Evolutionary conservation across 2,888 invertebrate species (phyloP).

Genomic region (Zaprionus obscuricornis): DNA sequence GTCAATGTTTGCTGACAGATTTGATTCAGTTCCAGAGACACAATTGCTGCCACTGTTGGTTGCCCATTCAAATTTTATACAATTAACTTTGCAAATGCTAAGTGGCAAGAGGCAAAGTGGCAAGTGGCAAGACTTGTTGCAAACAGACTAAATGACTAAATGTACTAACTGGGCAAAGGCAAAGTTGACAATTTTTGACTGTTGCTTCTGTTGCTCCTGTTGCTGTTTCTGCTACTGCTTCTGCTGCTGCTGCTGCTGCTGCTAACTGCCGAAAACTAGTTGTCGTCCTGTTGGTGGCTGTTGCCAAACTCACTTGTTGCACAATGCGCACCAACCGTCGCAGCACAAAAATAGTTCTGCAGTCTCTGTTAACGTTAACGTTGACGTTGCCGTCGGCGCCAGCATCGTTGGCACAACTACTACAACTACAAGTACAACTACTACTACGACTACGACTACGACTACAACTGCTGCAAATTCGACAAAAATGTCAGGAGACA

Average conservation of each 20-base stretch:
- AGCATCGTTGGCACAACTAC: conserved; percentile 38
- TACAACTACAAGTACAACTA: conserved; percentile 29
- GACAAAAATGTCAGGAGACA: conserved; percentile 80
- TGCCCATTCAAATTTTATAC: conserved; percentile 53
- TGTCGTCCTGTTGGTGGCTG: conserved; percentile 82
- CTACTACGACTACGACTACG: conserved; percentile 1
- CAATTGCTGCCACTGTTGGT: conserved; percentile 53
- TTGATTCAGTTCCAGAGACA: conserved; percentile 44
- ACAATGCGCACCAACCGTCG: conserved; percentile 80
- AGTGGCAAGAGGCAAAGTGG: conserved; percentile 19
- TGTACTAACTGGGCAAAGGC: background rate
- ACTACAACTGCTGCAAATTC: conserved; percentile 68
- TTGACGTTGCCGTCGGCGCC: conserved; percentile 26
- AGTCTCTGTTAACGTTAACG: conserved; percentile 48
- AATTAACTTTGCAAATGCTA: conserved; percentile 53
- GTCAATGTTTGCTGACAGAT: conserved; percentile 25
- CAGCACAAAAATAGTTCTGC: conserved; percentile 72
- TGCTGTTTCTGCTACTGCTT: conserved; percentile 1
- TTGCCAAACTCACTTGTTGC: conserved; percentile 84
- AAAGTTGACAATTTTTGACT: conserved; percentile 4
- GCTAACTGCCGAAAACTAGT: conserved; percentile 69
- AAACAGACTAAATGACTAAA: background rate
- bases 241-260: conserved; percentile 26
- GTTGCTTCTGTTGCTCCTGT: too few species aligned
- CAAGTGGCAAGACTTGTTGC: conserved; percentile 11